phyloP scores from a whole-genome alignment of 1,140 invertebrate species.

The Orius laevigatus region DNA sequence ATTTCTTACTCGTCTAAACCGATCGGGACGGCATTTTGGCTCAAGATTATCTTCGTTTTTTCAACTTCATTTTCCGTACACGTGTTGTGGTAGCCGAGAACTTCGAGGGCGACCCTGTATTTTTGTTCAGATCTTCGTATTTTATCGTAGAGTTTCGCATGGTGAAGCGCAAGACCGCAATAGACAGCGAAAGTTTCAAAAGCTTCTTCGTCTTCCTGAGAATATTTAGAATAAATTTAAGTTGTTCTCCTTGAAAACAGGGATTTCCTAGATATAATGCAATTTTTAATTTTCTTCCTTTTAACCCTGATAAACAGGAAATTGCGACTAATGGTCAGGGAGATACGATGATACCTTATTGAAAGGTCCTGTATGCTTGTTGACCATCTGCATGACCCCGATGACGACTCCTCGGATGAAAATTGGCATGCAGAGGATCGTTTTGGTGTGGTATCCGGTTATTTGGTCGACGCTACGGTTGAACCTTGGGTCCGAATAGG shows the following conservation, averaged over 20 bases:
- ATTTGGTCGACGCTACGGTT: constrained; percentile 59
- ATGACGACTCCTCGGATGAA: constrained; percentile 56
- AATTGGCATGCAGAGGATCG: constrained; percentile 75
- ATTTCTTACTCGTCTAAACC: background rate
- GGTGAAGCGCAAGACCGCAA: constrained; percentile 67
- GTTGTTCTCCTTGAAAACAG: background rate
- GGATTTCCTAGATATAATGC: background rate
- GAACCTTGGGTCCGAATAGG: constrained; percentile 62
- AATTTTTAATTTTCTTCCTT: no score
- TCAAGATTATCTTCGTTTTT: constrained; percentile 28
- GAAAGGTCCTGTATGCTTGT: constrained; percentile 53
- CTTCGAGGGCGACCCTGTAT: constrained; percentile 63
- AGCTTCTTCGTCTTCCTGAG: constrained; percentile 52
- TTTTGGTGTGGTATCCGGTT: constrained; percentile 58
- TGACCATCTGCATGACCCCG: constrained; percentile 79
- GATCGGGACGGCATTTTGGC: constrained; percentile 7
- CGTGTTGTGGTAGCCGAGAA: constrained; percentile 67
- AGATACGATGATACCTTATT: constrained; percentile 29
- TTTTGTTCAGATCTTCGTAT: constrained; percentile 69
- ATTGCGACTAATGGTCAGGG: no score
- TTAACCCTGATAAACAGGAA: no score
- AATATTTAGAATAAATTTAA: constrained; percentile 8
- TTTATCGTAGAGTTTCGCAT: constrained; percentile 72
- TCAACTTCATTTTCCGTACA: constrained; percentile 53
- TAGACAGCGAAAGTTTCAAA: constrained; percentile 74